Percentiles rank a stretch among this genome's conserved stretches.
These are phyloP conservation scores for Zygaena filipendulae DNA, from an alignment of 2,888 invertebrate species.

Conservation along the genomic window DNA sequence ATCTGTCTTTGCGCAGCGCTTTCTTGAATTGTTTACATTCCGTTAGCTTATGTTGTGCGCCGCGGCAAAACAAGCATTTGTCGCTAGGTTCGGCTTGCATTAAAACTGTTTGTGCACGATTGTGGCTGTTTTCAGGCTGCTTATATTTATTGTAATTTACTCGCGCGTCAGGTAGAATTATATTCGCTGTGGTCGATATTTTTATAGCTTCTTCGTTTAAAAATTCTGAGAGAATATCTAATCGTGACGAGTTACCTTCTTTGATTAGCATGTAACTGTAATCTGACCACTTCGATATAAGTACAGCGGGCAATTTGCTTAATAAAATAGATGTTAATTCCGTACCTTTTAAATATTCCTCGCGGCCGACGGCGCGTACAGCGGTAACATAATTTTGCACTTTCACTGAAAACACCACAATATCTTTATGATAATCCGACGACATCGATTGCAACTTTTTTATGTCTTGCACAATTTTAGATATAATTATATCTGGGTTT, in stretches of 20 bases:
- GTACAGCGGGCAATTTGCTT: slow-evolving; percentile 15
- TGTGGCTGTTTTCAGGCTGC: slow-evolving; percentile 2
- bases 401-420: slow-evolving; percentile 17
- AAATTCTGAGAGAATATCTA: slow-evolving; percentile 17
- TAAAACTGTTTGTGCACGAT: slow-evolving; percentile 12
- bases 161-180: slow-evolving; percentile 2
- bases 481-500: slow-evolving; percentile 16
- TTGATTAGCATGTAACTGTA: slow-evolving; percentile 16
- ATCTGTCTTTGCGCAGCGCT: slow-evolving; percentile 15
- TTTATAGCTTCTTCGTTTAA: slow-evolving; percentile 16
- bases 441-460: slow-evolving; percentile 14
- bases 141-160: slow-evolving; percentile 7
- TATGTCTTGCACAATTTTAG: slow-evolving; percentile 14
- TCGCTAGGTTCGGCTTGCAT: slow-evolving; percentile 7
- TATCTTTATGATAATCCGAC: slow-evolving; percentile 15
- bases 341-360: slow-evolving; percentile 11
- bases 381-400: slow-evolving; percentile 16
- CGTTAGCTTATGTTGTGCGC: slow-evolving; percentile 8
- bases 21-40: slow-evolving; percentile 15
- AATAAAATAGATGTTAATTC: slow-evolving; percentile 10
- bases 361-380: slow-evolving; percentile 10
- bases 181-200: slow-evolving; percentile 10
- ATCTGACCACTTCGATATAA: slow-evolving; percentile 19
- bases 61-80: slow-evolving; percentile 12
- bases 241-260: slow-evolving; percentile 10